These are phyloP conservation scores for Lepidurus packardi DNA, from an alignment of 1,140 invertebrate species.

Conservation along the genomic window DNA sequence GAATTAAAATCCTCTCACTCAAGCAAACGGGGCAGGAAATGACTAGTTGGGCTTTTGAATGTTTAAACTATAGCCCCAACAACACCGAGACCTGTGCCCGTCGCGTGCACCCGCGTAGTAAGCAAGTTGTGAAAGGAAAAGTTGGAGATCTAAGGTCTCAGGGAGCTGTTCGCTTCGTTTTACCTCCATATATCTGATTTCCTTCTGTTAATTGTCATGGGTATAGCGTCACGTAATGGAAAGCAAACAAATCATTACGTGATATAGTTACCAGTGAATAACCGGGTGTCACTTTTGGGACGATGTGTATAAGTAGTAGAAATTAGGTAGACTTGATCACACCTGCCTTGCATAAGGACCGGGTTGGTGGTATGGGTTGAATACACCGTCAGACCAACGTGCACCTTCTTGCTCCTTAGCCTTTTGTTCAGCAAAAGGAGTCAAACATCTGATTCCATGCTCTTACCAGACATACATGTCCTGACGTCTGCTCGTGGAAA, in stretches of 20 bases:
- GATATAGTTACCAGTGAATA: background rate
- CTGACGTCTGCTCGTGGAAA: too few relatives aligned
- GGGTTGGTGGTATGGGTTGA: too few relatives aligned
- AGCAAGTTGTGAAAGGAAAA: background rate
- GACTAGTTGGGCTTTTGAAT: background rate
- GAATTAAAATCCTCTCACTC: background rate
- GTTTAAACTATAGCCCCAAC: background rate
- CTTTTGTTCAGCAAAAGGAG: too few relatives aligned
- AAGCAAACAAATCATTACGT: background rate
- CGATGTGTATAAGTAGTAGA: background rate
- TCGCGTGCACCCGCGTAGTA: background rate
- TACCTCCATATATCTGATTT: background rate
- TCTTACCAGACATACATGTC: too few relatives aligned
- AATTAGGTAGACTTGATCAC: conserved; percentile 1
- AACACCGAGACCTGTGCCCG: background rate
- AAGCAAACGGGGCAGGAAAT: background rate
- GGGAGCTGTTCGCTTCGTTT: background rate
- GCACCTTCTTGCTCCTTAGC: too few relatives aligned
- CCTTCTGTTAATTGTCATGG: background rate
- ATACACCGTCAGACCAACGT: too few relatives aligned
- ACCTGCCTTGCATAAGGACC: background rate
- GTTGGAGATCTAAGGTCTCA: background rate
- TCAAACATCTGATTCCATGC: too few relatives aligned
- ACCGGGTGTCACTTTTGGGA: background rate
- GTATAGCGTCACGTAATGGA: background rate